phyloP scores from a whole-genome alignment of 2,797 vertebrate genomes.

The Buceros bicornis region DNA sequence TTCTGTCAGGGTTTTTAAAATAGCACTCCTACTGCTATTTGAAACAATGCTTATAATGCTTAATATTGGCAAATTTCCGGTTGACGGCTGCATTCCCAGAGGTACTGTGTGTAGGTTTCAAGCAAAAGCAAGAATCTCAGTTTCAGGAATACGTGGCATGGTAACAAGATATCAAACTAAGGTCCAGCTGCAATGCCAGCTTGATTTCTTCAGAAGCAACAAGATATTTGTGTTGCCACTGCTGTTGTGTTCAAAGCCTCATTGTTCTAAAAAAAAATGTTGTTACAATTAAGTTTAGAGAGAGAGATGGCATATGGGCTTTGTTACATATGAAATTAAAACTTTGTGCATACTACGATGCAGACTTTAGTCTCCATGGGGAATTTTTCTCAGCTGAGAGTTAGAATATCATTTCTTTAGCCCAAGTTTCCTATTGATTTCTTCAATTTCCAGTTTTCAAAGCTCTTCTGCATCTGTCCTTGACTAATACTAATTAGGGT shows the following conservation, averaged over 20 bases:
- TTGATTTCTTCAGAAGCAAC: neutral
- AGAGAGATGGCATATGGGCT: accelerated
- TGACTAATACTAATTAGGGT: neutral
- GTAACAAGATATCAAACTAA: neutral
- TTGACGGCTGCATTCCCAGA: neutral
- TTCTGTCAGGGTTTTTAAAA: neutral
- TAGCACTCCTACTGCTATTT: neutral
- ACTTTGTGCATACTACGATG: neutral
- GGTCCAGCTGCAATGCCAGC: neutral
- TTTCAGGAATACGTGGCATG: neutral
- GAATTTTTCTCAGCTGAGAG: neutral
- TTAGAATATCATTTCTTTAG: neutral
- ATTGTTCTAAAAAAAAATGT: neutral
- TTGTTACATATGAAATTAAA: neutral
- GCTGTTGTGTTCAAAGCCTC: neutral
- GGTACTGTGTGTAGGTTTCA: neutral
- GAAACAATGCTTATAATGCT: neutral
- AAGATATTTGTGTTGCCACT: neutral
- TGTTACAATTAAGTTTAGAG: neutral
- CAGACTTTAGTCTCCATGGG: neutral
- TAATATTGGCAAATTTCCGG: neutral
- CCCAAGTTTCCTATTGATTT: neutral
- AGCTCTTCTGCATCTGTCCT: neutral
- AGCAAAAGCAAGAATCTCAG: neutral
- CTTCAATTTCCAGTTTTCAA: neutral